phyloP scores from a whole-genome alignment of 2,113 vertebrate genomes.

The Polypterus bichir region DNA sequence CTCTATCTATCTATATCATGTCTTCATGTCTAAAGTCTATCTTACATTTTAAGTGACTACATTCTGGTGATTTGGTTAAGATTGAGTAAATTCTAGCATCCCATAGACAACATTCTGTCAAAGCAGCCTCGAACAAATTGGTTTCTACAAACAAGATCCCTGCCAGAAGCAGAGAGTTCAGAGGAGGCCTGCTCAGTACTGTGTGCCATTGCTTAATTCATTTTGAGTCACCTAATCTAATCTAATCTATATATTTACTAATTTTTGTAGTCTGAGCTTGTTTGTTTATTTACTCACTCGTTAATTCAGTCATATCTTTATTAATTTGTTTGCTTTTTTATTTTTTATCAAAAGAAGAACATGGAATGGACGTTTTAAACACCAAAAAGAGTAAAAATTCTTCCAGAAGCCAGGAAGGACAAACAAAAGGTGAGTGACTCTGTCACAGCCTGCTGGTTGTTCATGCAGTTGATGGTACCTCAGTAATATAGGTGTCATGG shows the following conservation, averaged over 20 bases:
- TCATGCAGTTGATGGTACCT: neutral
- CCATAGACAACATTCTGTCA: neutral
- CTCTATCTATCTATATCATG: no score
- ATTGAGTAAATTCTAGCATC: neutral
- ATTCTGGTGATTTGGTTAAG: neutral
- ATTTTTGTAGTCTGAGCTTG: no score
- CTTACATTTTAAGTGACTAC: neutral
- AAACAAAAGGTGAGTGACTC: conserved; percentile 33
- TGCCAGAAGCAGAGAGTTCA: neutral
- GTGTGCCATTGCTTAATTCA: neutral
- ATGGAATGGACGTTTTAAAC: conserved; percentile 40
- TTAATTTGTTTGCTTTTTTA: conserved; percentile 9
- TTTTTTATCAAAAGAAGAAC: conserved; percentile 24
- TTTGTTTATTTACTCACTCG: neutral
- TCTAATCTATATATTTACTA: neutral
- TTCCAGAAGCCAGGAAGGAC: conserved; percentile 20
- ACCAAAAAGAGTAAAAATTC: conserved; percentile 25
- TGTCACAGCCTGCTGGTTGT: neutral
- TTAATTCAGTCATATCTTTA: neutral
- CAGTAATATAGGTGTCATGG: no score
- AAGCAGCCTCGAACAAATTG: neutral
- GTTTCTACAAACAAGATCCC: neutral
- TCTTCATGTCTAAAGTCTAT: neutral
- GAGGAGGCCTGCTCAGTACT: neutral
- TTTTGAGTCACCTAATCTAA: neutral